Base-by-base conservation (phyloP, 2,888 invertebrate genomes). In the Drosophila kanekoi region DNA sequence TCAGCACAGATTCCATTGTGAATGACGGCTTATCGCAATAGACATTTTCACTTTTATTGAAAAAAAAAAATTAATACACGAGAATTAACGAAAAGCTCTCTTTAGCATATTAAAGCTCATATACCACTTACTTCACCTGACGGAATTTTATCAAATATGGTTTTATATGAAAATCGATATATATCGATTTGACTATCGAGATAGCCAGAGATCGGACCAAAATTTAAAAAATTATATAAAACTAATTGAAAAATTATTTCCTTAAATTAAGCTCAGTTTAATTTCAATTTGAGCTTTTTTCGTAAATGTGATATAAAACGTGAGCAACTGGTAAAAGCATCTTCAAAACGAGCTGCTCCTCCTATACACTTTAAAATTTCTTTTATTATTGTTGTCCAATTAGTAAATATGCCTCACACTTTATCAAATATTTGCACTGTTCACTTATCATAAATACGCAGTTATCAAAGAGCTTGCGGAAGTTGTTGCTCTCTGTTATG, bases 21-120 rank as follows among this genome's bases (percentile, higher is more conserved):
- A 62, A 40, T 54, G 38, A 0, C 38, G 38, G 44, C 81, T 82
- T 81, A 86, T 86, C 87, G 53, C 62, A 33, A 44, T 20, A 44
- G 49, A 33, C 14, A 37, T 14, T 44, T 53, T 28, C 28, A 28
- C 41, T 33, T 47, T 8, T 10, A 16, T 1, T 1, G 10, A 48
- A 18, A 48, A 11, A n/a, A 18, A 11, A 13, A 18, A 38, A 0
- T 5, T 0, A 23, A 20, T 0, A 20, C 8, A 28, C 53, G 20
- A 14, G 23, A 18, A 23, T 2, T 28, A 20, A 8, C 28, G 10
- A 33, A 44, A 8, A 60, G 23, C n/a, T 41, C 5, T 1, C 16
- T 4, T 33, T 20, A n/a, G 32, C 40, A 13, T 20, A 10, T 20
- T 45, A 28, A 28, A 28, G 28, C 8, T 28, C 28, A 8, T 2